These are phyloP conservation scores for Odontamblyopus rebecca DNA, from an alignment of 2,797 vertebrate species.

Conservation along the genomic window DNA sequence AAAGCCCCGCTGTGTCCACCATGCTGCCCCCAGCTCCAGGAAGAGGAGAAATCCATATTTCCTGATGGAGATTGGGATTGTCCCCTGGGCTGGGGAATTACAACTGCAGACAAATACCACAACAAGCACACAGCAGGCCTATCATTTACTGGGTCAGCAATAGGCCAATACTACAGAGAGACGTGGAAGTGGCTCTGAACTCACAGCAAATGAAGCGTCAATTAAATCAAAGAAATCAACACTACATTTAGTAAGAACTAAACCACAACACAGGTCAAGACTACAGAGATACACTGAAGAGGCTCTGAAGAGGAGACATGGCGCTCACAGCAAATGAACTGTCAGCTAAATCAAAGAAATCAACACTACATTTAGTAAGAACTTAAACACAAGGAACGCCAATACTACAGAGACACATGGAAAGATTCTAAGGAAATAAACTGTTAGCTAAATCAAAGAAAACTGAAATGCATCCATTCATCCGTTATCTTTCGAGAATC, in stretches of 20 bases:
- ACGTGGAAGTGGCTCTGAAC: neutral
- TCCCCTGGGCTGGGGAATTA: conserved; percentile 75
- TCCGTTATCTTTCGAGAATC: neutral
- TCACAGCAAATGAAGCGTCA: neutral
- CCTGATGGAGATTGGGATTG: conserved; percentile 78
- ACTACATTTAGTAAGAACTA: neutral
- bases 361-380: neutral
- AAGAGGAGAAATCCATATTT: conserved; percentile 85
- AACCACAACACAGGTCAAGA: neutral
- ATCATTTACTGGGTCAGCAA: conserved; percentile 49
- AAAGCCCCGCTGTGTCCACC: conserved; percentile 74
- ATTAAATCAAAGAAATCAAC: neutral
- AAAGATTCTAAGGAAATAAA: neutral
- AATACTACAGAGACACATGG: neutral
- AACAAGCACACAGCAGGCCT: conserved; percentile 45
- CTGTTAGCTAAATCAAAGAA: neutral
- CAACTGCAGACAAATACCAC: conserved; percentile 71
- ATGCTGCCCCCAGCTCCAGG: conserved; percentile 69
- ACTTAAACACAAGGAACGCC: neutral
- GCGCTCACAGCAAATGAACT: neutral
- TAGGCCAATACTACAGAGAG: neutral
- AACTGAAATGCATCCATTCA: neutral
- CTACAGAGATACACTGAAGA: neutral
- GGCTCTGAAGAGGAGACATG: neutral
- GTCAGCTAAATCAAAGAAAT: neutral